phyloP scores from a whole-genome alignment of 2,888 invertebrate species.

The Sepioteuthis lessoniana region DNA sequence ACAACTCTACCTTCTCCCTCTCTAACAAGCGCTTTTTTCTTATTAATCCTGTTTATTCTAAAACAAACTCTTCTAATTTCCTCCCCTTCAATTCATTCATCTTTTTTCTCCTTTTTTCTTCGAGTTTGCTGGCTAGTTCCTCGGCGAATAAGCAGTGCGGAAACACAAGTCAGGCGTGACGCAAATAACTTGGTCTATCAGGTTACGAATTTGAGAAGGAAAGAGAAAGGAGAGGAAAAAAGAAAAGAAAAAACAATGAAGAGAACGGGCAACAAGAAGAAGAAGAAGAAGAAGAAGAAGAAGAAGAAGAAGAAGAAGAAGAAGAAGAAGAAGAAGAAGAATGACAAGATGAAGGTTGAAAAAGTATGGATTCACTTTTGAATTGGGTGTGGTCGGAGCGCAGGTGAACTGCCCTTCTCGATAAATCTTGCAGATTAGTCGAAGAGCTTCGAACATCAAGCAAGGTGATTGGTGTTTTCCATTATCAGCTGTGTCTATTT shows the following conservation, averaged over 20 bases:
- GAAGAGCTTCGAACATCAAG: neutral
- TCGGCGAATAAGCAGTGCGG: neutral
- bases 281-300: neutral
- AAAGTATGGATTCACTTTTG: neutral
- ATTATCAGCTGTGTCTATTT: neutral
- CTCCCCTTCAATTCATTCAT: neutral
- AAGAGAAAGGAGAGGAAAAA: neutral
- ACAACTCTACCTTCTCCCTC: neutral
- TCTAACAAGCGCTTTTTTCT: neutral
- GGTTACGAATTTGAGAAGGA: neutral
- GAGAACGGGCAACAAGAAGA: neutral
- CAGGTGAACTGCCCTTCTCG: neutral
- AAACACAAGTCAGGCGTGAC: neutral
- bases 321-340: neutral
- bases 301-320: neutral
- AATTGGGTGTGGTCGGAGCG: neutral
- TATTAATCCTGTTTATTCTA: neutral
- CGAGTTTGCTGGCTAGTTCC: neutral
- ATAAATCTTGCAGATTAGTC: neutral
- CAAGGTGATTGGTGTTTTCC: constrained; percentile 6
- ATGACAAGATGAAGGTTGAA: neutral
- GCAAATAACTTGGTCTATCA: neutral
- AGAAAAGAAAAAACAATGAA: neutral
- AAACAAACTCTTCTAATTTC: neutral
- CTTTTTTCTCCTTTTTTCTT: neutral